Base-by-base conservation (phyloP, 2,888 invertebrate genomes). In the Criorhina ranunculi region DNA sequence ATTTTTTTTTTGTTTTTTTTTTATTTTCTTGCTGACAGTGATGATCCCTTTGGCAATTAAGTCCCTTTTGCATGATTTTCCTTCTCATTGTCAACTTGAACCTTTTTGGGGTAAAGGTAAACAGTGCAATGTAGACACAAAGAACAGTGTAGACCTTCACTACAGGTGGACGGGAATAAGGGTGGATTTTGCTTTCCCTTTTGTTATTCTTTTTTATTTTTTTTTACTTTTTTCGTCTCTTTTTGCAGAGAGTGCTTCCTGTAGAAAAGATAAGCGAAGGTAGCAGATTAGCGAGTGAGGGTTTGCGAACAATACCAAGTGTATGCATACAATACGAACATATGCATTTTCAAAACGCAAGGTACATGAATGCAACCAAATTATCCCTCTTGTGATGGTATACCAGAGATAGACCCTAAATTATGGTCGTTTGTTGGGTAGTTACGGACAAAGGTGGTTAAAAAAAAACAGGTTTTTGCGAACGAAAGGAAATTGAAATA, bases 11-110 rank as follows among this genome's bases (percentile, higher is more conserved):
- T n/a, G 12, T 9, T 31, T 29, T 12, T 12, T 17, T 2, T 53
- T 15, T 44, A 17, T 53, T 17, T 15, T 64, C 17, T 24, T 51
- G 60, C 44, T 35, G 37, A 11, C 9, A 35, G 17, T 57, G 62
- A 44, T 35, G 6, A 7, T 49, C 40, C 17, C 12, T 17, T 33
- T 51, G 40, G 31, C 59, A 73, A 62, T 64, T 64, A 53, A 44
- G 29, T 57, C 44, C 44, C 35, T 66, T 78, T 53, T 49, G 11
- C 8, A 44, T 57, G 12, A 8, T n/a, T 19, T 70, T 40, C n/a
- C 46, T 5, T 72, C 46, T 19, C 46, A 44, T 33, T 66, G 57
- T 59, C 73, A 73, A 73, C 57, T 66, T 37, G 59, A 73, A 66
- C 59, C 62, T 53, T 33, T 69, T 2, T 49, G 69, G 42, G 12